These are phyloP conservation scores for Valencia hispanica DNA, from an alignment of 2,797 vertebrate genomes.

Conservation along the genomic window DNA sequence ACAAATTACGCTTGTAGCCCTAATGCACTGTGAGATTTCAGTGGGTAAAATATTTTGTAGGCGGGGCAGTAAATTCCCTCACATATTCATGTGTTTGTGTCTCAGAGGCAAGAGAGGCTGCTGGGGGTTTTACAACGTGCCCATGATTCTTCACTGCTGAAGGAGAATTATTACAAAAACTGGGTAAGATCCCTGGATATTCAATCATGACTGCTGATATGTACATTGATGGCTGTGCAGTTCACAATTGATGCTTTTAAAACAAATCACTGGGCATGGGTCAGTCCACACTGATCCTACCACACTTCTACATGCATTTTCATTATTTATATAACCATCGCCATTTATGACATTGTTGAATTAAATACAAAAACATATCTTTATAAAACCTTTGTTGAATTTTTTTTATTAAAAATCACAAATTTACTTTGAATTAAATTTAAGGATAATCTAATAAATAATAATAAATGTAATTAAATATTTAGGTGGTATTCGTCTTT, in stretches of 20 bases:
- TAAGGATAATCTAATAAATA: too few relatives aligned
- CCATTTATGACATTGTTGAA: too few relatives aligned
- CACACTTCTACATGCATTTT: too few relatives aligned
- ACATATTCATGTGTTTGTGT: slow-evolving; percentile 20
- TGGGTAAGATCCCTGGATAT: slow-evolving; percentile 83
- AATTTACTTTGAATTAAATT: too few relatives aligned
- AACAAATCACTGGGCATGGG: not conserved
- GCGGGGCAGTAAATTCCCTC: not conserved
- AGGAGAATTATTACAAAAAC: slow-evolving; percentile 86
- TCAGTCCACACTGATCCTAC: not conserved
- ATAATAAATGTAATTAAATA: too few relatives aligned
- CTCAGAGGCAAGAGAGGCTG: slow-evolving; percentile 87
- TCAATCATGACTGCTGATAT: not conserved
- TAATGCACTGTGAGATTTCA: not conserved
- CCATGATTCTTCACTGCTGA: slow-evolving; percentile 82
- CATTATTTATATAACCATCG: too few relatives aligned
- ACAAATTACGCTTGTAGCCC: not conserved
- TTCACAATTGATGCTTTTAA: not conserved
- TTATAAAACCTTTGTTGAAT: too few relatives aligned
- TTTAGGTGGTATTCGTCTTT: too few relatives aligned
- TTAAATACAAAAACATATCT: too few relatives aligned
- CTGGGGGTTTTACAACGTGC: slow-evolving; percentile 83
- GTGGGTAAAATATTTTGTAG: not conserved
- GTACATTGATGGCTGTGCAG: not conserved
- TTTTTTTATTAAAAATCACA: too few relatives aligned